A percentile compares a stretch with the other conserved stretches of the same genome.
Evolutionary conservation across 1,140 invertebrate species (phyloP).

Genomic region (Megathymus violae): DNA sequence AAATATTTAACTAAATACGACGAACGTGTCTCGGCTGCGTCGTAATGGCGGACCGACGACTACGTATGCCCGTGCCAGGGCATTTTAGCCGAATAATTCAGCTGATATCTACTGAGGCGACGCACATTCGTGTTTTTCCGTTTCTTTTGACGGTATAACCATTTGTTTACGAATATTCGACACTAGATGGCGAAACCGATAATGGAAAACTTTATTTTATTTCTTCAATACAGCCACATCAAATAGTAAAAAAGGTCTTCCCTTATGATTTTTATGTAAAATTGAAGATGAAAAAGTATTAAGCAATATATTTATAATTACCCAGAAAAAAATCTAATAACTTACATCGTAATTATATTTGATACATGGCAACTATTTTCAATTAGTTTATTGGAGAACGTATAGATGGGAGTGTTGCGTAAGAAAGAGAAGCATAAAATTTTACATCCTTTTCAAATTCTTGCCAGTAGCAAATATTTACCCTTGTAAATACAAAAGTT

Average conservation of each 20-base stretch:
- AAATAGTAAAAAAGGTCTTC: background rate
- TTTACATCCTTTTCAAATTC: background rate
- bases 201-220: background rate
- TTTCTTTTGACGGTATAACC: constrained; percentile 80
- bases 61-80: constrained; percentile 84
- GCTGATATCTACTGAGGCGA: constrained; percentile 84
- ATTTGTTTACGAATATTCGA: constrained; percentile 41
- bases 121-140: constrained; percentile 83
- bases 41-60: constrained; percentile 84
- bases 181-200: constrained; percentile 52
- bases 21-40: constrained; percentile 84
- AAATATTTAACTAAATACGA: constrained; percentile 85
- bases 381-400: background rate
- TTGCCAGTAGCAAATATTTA: constrained; percentile 4
- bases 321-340: too few species aligned
- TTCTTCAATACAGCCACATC: background rate
- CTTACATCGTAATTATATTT: background rate
- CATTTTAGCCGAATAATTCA: constrained; percentile 85
- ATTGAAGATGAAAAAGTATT: too few species aligned
- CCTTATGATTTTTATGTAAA: too few species aligned
- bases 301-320: too few species aligned
- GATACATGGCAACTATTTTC: constrained; percentile 1
- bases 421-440: constrained; percentile 1
- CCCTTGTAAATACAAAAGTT: too few species aligned
- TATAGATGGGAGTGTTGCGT: constrained; percentile 17